phyloP scores from a whole-genome alignment of 2,797 vertebrate genomes.

The Pseudomugil tenellus region DNA sequence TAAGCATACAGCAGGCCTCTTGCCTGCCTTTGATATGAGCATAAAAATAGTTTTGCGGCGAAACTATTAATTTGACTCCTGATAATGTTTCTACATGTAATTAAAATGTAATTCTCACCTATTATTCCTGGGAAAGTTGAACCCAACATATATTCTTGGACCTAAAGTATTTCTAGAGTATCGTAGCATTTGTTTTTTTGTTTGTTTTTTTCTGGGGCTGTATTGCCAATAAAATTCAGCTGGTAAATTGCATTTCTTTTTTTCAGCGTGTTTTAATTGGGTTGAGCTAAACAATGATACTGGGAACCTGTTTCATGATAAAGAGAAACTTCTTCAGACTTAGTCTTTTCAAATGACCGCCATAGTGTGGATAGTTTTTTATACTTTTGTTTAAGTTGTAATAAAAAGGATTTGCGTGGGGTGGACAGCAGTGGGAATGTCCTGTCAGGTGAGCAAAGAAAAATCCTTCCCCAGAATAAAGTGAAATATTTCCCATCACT shows the following conservation, averaged over 20 bases:
- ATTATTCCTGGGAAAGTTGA: conserved; percentile 53
- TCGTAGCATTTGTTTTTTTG: conserved; percentile 81
- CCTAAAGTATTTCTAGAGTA: conserved; percentile 73
- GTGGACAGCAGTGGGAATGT: neutral
- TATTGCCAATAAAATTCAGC: conserved; percentile 93
- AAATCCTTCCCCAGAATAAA: neutral
- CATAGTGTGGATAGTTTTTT: neutral
- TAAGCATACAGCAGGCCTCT: conserved; percentile 17
- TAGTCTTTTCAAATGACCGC: neutral
- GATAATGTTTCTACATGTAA: conserved; percentile 63
- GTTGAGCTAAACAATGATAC: neutral
- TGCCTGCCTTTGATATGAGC: conserved; percentile 54
- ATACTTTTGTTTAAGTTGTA: neutral
- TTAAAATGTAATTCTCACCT: conserved; percentile 49
- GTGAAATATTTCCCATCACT: neutral
- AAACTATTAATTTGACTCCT: conserved; percentile 51
- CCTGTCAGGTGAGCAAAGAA: neutral
- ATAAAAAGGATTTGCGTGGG: neutral
- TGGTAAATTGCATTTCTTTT: conserved; percentile 73
- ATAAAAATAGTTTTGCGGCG: conserved; percentile 36
- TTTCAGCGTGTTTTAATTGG: neutral
- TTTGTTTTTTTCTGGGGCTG: conserved; percentile 82
- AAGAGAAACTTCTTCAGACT: too few species aligned
- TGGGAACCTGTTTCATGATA: neutral
- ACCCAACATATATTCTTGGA: conserved; percentile 65